Evolutionary conservation across 2,797 vertebrate species (phyloP).

Genomic region (Alectoris magna): DNA sequence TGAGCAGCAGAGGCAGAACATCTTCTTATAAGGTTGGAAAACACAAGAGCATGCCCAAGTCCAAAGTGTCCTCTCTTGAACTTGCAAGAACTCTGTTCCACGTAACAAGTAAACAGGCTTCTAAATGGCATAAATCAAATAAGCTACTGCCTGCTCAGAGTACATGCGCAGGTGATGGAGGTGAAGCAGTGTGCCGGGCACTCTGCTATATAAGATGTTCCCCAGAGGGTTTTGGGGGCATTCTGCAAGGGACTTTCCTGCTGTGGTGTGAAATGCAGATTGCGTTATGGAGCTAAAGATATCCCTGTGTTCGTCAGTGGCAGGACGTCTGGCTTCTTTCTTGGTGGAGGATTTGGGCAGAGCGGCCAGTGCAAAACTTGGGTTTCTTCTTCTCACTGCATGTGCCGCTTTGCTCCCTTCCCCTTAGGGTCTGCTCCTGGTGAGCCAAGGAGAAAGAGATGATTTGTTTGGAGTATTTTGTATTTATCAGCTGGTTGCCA

Average conservation of each 20-base stretch:
- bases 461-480: not conserved
- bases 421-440: not conserved
- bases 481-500: constrained; percentile 6
- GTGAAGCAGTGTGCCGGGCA: not conserved
- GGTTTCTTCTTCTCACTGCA: not conserved
- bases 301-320: not conserved
- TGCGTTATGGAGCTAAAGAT: not conserved
- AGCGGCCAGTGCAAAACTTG: fast-evolving
- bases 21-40: constrained; percentile 66
- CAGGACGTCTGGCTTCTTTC: not conserved
- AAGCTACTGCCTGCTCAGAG: not conserved
- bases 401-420: not conserved
- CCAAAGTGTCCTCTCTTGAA: constrained; percentile 55
- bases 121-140: constrained; percentile 24
- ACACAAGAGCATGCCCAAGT: not conserved
- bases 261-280: not conserved
- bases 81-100: constrained; percentile 21
- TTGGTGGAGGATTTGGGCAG: not conserved
- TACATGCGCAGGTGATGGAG: not conserved
- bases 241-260: not conserved
- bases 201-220: not conserved
- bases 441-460: not conserved
- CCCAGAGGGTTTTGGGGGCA: not conserved
- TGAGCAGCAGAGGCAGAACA: constrained; percentile 43
- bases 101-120: constrained; percentile 45